phyloP scores from a whole-genome alignment of 2,888 invertebrate genomes.

The Dryobota labecula region DNA sequence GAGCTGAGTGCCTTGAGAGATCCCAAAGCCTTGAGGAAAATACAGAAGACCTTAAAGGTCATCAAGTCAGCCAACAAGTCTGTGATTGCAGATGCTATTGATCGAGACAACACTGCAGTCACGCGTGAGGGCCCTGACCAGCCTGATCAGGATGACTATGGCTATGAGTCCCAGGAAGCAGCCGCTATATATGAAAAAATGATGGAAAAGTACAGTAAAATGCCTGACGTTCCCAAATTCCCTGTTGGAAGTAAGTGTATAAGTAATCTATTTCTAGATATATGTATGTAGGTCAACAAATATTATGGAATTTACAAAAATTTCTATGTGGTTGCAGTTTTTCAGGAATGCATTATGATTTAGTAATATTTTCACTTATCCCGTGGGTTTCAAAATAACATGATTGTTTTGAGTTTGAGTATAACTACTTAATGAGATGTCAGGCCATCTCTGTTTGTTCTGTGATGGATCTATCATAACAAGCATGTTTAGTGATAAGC shows the following conservation, averaged over 20 bases:
- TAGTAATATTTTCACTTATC: not conserved
- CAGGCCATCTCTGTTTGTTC: not conserved
- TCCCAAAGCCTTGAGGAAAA: constrained; percentile 93
- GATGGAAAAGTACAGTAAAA: constrained; percentile 95
- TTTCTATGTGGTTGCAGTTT: not conserved
- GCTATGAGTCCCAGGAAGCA: constrained; percentile 96
- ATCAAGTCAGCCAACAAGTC: constrained; percentile 97
- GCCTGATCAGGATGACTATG: constrained; percentile 97
- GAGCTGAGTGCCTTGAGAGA: constrained; percentile 92
- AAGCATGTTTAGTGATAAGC: not conserved
- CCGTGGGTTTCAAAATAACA: not conserved
- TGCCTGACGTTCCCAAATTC: constrained; percentile 94
- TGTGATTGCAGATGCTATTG: constrained; percentile 95
- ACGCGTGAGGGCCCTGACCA: constrained; percentile 94
- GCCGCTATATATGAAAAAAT: constrained; percentile 95
- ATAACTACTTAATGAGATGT: not conserved
- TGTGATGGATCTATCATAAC: not conserved
- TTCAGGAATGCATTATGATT: not conserved
- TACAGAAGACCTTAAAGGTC: constrained; percentile 95
- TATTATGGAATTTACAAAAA: not conserved
- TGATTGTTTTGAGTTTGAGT: not conserved
- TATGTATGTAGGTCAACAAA: constrained; percentile 41
- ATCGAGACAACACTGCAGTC: constrained; percentile 94
- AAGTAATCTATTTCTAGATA: constrained; percentile 10
- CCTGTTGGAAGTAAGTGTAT: constrained; percentile 84